Base-by-base conservation (phyloP, 1,140 invertebrate genomes). In the Sarcophaga bullata region DNA sequence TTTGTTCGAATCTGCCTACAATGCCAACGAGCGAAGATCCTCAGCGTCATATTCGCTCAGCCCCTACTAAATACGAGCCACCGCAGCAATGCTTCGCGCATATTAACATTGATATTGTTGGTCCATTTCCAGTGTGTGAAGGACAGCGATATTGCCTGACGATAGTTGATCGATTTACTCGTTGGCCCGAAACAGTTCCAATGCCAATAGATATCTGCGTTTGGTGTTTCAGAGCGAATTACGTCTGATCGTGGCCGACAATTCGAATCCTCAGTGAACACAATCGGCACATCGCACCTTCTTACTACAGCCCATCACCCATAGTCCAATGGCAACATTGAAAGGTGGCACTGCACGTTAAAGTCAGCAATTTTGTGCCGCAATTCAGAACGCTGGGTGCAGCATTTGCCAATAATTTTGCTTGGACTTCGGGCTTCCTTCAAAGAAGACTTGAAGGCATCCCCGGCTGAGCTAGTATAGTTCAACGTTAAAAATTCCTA, bases 261-360 rank as follows among this genome's bases (percentile, higher is more conserved):
- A n/a, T n/a, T n/a, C n/a, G n/a, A n/a, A n/a, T n/a, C n/a, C n/a
- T n/a, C n/a, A n/a, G n/a, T n/a, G n/a, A n/a, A n/a, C n/a, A n/a
- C 81, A 62, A 76, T 82, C 5, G 84, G 85, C n/a, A 80, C 85
- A 8, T 82, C 86, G 25, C 85, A 87, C 80, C 58, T 83, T 0
- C 81, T 86, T 73, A 92, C 90, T 0, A 47, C 90, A 0, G 83
- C 89, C 8, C 91, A 89, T 76, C 87, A 90, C 78, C 88, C 90
- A 8, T 81, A 84, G 54, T 80, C 85, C 0, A 90, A 90, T 48
- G 88, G 88, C 8, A 75, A 89, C 25, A 82, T 90, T 15, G 89
- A 91, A 80, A 73, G 87, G 5, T 85, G 84, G 10, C 87, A 90
- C 80, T 62, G 88, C 6, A 83, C 83, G 7, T 58, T 90, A 6